Evolutionary conservation across 2,888 invertebrate species (phyloP).

Genomic region (Eulithis prunata): DNA sequence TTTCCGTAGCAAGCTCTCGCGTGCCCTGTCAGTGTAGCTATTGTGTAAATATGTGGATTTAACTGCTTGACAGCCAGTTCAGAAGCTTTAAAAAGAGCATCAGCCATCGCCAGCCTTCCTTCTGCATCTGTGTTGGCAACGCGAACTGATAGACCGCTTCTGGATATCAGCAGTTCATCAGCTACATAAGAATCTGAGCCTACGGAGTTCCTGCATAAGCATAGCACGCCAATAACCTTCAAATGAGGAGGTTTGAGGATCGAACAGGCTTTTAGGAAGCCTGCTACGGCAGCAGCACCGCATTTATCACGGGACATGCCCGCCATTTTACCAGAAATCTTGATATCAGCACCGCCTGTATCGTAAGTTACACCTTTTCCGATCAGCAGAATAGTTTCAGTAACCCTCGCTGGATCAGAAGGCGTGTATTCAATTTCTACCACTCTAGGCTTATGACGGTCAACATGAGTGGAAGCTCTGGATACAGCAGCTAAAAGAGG

Average conservation of each 20-base stretch:
- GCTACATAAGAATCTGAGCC: constrained; percentile 93
- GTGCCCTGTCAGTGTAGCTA: constrained; percentile 94
- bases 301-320: constrained; percentile 97
- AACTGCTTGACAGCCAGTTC: constrained; percentile 85
- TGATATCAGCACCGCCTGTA: constrained; percentile 91
- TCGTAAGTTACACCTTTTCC: constrained; percentile 95
- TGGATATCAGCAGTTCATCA: constrained; percentile 92
- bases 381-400: constrained; percentile 90
- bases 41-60: constrained; percentile 93
- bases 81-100: constrained; percentile 85
- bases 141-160: constrained; percentile 91
- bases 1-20: constrained; percentile 87
- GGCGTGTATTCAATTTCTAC: constrained; percentile 87
- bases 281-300: constrained; percentile 95
- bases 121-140: constrained; percentile 97
- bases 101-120: constrained; percentile 95
- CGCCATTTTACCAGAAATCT: constrained; percentile 88
- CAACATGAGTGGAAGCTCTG: constrained; percentile 88
- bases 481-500: constrained; percentile 91
- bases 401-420: constrained; percentile 71
- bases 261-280: constrained; percentile 91
- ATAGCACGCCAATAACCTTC: constrained; percentile 90
- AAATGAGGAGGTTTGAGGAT: constrained; percentile 89
- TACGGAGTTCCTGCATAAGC: constrained; percentile 93
- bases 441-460: constrained; percentile 86